Evolutionary conservation across 30 jellyfish, hydroid and myxozoan genomes (phyloP).

Genomic region (Chrysaora quinquecirrha): DNA sequence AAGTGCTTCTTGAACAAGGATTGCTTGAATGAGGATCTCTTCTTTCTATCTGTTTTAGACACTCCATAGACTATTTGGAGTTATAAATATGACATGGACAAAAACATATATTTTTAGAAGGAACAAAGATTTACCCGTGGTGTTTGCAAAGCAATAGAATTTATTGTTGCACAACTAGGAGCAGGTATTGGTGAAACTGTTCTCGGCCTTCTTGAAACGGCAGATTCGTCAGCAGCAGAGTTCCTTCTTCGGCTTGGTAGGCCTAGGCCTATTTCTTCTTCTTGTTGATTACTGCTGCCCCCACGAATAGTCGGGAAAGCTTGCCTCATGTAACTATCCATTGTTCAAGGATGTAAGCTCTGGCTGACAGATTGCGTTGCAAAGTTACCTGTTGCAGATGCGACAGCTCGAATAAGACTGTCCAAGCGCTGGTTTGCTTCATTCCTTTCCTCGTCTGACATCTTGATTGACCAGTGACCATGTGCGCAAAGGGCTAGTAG

Average conservation of each 20-base stretch:
- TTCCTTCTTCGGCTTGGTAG: no score
- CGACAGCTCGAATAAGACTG: neutral
- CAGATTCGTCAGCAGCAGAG: no score
- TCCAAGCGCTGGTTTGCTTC: neutral
- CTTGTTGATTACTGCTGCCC: neutral
- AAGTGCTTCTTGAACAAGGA: no score
- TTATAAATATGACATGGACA: neutral
- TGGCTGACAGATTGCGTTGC: neutral
- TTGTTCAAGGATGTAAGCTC: neutral
- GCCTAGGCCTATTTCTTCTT: neutral
- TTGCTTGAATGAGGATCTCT: no score
- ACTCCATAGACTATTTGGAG: no score
- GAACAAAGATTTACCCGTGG: neutral
- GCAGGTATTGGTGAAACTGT: neutral
- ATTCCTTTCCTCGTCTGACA: neutral
- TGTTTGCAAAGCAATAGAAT: neutral
- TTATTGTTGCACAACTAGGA: neutral
- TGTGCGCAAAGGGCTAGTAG: neutral
- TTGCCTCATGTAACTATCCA: neutral
- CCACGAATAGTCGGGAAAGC: slow-evolving; percentile 9
- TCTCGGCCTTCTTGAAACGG: neutral
- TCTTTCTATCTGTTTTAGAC: no score
- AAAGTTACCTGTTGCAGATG: neutral
- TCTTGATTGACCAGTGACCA: neutral
- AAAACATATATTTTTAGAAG: neutral